phyloP scores from a whole-genome alignment of 2,113 vertebrate species.

The Phaethornis superciliosus region DNA sequence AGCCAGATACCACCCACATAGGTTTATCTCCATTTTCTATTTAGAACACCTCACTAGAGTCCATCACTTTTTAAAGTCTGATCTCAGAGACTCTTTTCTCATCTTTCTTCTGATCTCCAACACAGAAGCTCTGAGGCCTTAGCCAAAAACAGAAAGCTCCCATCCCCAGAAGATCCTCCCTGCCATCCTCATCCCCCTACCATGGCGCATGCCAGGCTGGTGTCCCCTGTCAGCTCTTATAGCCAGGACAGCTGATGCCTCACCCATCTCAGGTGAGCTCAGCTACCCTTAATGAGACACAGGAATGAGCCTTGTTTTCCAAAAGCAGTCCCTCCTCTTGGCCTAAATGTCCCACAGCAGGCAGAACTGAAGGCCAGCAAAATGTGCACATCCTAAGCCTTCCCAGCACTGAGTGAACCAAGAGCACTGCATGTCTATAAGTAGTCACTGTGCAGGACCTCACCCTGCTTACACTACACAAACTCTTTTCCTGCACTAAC shows the following conservation, averaged over 20 bases:
- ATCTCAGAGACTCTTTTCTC: neutral
- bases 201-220: rapidly evolving
- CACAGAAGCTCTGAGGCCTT: neutral
- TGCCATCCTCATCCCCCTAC: no score
- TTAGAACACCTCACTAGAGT: neutral
- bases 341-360: neutral
- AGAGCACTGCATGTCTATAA: neutral
- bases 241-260: neutral
- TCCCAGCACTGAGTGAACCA: neutral
- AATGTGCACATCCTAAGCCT: neutral
- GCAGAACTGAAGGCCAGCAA: neutral
- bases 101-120: neutral
- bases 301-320: neutral
- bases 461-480: neutral
- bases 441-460: neutral
- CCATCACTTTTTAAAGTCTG: neutral
- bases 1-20: neutral
- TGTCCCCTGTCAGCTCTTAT: neutral
- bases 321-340: neutral
- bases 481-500: neutral
- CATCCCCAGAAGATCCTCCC: neutral
- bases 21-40: neutral
- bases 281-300: neutral
- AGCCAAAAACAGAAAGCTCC: neutral
- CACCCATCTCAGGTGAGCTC: neutral